Percentiles rank a stretch among this genome's conserved stretches.
Evolutionary conservation across 1,140 invertebrate genomes (phyloP).

Genomic region (Pogonognathellus flavescens): DNA sequence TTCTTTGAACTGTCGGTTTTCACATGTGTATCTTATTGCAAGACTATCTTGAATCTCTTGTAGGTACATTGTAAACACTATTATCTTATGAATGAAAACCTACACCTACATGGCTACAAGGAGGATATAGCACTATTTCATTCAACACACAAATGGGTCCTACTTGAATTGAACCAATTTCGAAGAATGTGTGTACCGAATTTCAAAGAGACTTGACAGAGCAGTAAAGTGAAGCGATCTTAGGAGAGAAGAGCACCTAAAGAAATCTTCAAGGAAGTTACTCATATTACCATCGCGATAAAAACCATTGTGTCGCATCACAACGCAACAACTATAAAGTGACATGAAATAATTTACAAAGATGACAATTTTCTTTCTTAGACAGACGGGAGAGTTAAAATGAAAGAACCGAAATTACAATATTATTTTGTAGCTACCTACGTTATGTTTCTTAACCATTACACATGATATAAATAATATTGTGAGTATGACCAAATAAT

Average conservation of each 20-base stretch:
- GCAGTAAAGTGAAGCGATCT: not conserved
- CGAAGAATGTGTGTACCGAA: slow-evolving; percentile 3
- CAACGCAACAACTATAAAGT: not conserved
- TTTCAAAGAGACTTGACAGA: slow-evolving; percentile 5
- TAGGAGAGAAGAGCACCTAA: slow-evolving; percentile 23
- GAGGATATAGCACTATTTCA: not conserved
- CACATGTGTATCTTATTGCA: slow-evolving; percentile 22
- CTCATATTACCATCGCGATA: slow-evolving; percentile 12
- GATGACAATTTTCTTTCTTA: slow-evolving; percentile 20
- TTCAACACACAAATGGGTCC: not conserved
- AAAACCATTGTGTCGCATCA: not conserved
- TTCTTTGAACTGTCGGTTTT: not conserved
- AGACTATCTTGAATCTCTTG: not conserved
- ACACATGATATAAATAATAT: not conserved
- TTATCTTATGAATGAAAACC: slow-evolving; percentile 41
- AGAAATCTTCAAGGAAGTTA: slow-evolving; percentile 43
- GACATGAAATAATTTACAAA: slow-evolving; percentile 18
- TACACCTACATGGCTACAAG: not conserved
- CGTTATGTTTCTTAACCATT: not conserved
- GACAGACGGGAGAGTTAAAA: too few species aligned
- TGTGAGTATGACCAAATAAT: not conserved
- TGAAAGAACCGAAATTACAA: too few species aligned
- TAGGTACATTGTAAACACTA: slow-evolving; percentile 18
- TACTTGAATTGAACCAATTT: not conserved
- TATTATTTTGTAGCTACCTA: not conserved